Evolutionary conservation across 2,113 vertebrate genomes (phyloP).

Genomic region (Tamias sibiricus): DNA sequence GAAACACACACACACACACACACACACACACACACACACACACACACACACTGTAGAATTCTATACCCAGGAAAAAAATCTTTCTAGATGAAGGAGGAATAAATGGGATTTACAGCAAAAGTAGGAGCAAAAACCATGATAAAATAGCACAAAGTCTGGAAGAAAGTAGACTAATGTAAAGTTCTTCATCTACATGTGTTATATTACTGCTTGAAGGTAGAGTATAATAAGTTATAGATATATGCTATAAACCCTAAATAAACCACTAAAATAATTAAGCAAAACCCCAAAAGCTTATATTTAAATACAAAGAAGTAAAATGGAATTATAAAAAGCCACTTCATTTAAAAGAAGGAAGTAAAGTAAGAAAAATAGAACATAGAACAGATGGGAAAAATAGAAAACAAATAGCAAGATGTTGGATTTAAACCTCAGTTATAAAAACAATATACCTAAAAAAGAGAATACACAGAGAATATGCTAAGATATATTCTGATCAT

Average conservation of each 20-base stretch:
- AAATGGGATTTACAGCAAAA: not conserved
- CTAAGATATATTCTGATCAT: not conserved
- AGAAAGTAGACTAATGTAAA: not conserved
- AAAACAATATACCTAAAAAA: not conserved
- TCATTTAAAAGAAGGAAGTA: not conserved
- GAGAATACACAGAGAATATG: not conserved
- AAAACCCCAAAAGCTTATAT: not conserved
- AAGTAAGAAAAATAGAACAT: not conserved
- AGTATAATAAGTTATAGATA: not conserved
- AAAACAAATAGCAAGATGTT: not conserved
- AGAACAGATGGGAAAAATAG: not conserved
- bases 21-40: not conserved
- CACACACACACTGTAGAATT: not conserved
- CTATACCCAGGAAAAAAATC: not conserved
- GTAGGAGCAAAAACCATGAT: not conserved
- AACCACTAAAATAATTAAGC: not conserved
- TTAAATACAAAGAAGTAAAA: not conserved
- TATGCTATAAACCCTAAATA: not conserved
- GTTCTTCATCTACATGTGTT: not conserved
- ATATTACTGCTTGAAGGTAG: not conserved
- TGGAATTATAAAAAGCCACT: not conserved
- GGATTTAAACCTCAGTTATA: not conserved
- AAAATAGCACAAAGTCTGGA: not conserved
- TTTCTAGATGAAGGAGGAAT: not conserved
- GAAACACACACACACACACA: not conserved